Conservation (phyloP, 1,140 invertebrate genomes). For the Saccostrea glomerata region DNA sequence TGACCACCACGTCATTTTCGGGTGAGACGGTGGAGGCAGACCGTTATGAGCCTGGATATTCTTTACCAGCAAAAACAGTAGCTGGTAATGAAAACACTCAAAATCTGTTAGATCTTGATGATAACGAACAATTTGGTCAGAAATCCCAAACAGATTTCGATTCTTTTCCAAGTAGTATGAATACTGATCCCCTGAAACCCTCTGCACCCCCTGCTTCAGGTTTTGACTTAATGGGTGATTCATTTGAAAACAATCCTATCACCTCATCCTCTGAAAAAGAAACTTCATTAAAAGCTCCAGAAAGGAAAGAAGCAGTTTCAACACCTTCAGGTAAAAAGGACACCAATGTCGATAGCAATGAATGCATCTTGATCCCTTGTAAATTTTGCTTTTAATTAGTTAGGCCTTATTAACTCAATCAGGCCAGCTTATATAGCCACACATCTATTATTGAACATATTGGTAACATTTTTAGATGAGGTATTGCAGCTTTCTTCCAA, state of each 20-base stretch:
- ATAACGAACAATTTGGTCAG: constrained; percentile 50
- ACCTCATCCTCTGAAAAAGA: constrained; percentile 15
- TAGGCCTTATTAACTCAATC: too few species aligned
- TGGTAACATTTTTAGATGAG: too few species aligned
- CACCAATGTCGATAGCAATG: neutral
- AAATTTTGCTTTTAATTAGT: neutral
- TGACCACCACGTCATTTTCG: constrained; percentile 62
- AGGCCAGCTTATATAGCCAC: too few species aligned
- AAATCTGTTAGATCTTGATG: constrained; percentile 62
- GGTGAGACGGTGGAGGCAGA: constrained; percentile 69
- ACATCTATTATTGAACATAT: too few species aligned
- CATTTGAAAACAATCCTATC: constrained; percentile 9
- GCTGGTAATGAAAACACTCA: constrained; percentile 51
- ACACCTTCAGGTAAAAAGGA: constrained; percentile 11
- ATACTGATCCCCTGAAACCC: constrained; percentile 18
- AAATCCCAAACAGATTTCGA: neutral
- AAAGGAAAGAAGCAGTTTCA: constrained; percentile 20
- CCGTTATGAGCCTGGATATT: constrained; percentile 63
- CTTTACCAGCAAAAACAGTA: constrained; percentile 59
- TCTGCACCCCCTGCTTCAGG: constrained; percentile 23
- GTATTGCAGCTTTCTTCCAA: too few species aligned
- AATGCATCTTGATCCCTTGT: neutral
- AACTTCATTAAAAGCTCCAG: constrained; percentile 1
- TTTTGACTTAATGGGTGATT: neutral
- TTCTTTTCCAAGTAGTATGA: neutral